Evolutionary conservation across 2,113 vertebrate species (phyloP).

Genomic region (Neofelis nebulosa): DNA sequence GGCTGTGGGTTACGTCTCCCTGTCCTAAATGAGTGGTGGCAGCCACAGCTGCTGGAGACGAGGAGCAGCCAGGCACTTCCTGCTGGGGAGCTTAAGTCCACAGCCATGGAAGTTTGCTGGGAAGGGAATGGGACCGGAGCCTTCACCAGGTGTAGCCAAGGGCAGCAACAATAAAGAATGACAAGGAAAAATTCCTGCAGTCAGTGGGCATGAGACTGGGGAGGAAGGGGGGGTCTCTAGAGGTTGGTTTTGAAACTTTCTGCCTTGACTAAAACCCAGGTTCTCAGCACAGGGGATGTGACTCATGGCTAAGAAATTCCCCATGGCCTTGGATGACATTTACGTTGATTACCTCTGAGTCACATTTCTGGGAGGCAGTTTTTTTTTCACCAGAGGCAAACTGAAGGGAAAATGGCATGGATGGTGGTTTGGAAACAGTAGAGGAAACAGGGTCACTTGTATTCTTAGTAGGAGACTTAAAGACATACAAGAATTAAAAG

Average conservation of each 20-base stretch:
- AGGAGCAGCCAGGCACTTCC: not conserved
- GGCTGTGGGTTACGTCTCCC: not conserved
- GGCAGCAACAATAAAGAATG: not conserved
- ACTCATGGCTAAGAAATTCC: constrained; percentile 70
- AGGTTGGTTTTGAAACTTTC: constrained; percentile 61
- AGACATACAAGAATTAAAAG: constrained; percentile 50
- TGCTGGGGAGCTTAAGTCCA: not conserved
- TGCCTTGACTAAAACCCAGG: constrained; percentile 74
- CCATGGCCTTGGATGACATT: constrained; percentile 78
- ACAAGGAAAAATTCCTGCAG: constrained; percentile 46
- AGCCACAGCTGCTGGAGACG: not conserved
- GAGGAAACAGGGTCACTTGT: constrained; percentile 53
- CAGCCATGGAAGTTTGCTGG: not conserved
- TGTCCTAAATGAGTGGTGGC: not conserved
- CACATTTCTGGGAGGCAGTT: constrained; percentile 62
- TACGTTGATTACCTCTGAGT: constrained; percentile 67
- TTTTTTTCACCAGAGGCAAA: constrained; percentile 48
- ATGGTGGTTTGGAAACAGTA: constrained; percentile 63
- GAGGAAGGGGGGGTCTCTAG: not conserved
- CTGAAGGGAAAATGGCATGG: constrained; percentile 62
- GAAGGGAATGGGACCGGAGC: not conserved
- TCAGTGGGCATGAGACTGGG: not conserved
- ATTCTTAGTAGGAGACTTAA: constrained; percentile 43
- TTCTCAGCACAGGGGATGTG: constrained; percentile 61
- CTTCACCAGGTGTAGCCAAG: not conserved